Evolutionary conservation across 2,888 invertebrate genomes (phyloP), one percentile per base, ranked within the genome.

Genomic region (Zygogramma bicolorata): DNA sequence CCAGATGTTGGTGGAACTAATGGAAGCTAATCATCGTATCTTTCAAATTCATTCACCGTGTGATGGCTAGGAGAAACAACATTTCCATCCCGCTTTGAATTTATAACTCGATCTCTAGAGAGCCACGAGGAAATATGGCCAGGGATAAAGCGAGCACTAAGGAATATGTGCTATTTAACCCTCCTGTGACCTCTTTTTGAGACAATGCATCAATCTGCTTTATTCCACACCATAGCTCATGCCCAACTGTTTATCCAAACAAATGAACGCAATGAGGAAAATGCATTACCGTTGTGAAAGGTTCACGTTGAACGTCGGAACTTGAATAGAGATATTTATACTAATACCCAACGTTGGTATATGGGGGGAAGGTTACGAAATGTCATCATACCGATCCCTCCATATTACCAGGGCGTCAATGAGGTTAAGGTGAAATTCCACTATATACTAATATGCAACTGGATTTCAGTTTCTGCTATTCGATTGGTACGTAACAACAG

Each of bases 191-290:
- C 46, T 46, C 46, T 18, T 6, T 38, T 15, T 46, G 20, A 15
- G 3, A 46, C 6, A n/a, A 1, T 18, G 18, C 18, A 46, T 46
- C 8, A 18, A 15, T 46, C 18, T 46, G 6, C 18, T 46, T 18
- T 8, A 46, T 46, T 46, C 46, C 8, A 18, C 8, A 18, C 46
- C 46, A 5, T 7, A 18, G 46, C 20, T 46, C 46, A 46, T 46
- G 4, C 46, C 46, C 46, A 46, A 46, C 46, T 46, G 46, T 46
- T 46, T 46, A 46, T 46, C 46, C 46, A 46, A 46, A 46, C 46
- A 20, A 46, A 46, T 46, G 46, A 46, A 15, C 6, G 46, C 46
- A 15, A 46, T 6, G 18, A 46, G 20, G 7, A 46, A 46, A 46
- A 46, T 18, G 18, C 15, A 18, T 46, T 46, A 46, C 46, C 20